Conservation (phyloP, 2,113 vertebrate species). For the Cottus gobio region DNA sequence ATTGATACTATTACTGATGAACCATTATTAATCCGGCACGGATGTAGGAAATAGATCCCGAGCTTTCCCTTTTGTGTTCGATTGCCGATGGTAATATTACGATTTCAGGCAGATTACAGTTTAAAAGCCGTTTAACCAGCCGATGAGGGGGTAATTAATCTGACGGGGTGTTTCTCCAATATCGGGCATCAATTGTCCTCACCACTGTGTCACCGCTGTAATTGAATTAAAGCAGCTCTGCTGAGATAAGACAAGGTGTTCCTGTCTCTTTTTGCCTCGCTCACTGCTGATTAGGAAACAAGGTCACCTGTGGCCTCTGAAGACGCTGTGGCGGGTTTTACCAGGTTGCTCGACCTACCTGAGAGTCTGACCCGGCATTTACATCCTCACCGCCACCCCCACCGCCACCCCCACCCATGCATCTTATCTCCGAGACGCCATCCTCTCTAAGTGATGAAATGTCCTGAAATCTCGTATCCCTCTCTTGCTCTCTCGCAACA, state of each 20-base stretch:
- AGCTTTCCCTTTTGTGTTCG: conserved; percentile 64
- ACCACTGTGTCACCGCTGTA: conserved; percentile 69
- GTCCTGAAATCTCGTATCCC: conserved; percentile 62
- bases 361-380: conserved; percentile 39
- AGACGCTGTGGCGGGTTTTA: conserved; percentile 36
- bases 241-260: conserved; percentile 43
- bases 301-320: conserved; percentile 46
- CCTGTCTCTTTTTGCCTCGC: conserved; percentile 15
- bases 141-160: conserved; percentile 68
- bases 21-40: conserved; percentile 64
- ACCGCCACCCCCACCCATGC: not conserved
- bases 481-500: not conserved
- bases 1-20: conserved; percentile 65
- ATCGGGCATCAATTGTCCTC: conserved; percentile 63
- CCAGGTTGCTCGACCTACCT: conserved; percentile 36
- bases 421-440: conserved; percentile 39
- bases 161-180: conserved; percentile 52
- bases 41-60: conserved; percentile 53
- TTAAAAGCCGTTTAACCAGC: conserved; percentile 64
- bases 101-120: conserved; percentile 74
- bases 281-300: conserved; percentile 39
- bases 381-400: not conserved
- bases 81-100: conserved; percentile 66
- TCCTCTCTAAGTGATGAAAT: conserved; percentile 73
- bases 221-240: conserved; percentile 71